These are phyloP conservation scores for Drosophila subpulchrella DNA, from an alignment of 1,140 invertebrate species.

Conservation along the genomic window DNA sequence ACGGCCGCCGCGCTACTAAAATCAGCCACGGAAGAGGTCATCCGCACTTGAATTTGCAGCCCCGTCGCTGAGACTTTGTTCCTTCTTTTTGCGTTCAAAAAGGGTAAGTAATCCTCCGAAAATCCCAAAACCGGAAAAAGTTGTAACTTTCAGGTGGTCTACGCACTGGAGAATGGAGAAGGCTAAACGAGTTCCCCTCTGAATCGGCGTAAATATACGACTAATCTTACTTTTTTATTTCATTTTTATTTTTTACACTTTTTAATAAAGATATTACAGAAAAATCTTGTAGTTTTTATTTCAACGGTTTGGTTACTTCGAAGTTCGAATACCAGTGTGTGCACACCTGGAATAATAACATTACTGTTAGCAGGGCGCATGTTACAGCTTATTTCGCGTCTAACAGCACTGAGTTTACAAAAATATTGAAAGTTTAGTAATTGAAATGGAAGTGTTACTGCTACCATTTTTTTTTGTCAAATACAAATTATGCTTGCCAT, in stretches of 20 bases:
- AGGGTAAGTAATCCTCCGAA: slow-evolving; percentile 52
- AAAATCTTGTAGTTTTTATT: neutral
- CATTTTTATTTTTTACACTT: neutral
- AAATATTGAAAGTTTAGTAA: neutral
- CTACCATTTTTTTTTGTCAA: too few species aligned
- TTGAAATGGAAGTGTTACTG: too few species aligned
- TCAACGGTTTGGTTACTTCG: neutral
- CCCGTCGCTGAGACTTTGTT: slow-evolving; percentile 9
- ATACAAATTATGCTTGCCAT: too few species aligned
- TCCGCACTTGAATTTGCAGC: slow-evolving; percentile 21
- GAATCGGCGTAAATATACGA: neutral
- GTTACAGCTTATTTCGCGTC: neutral
- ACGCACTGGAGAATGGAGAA: neutral
- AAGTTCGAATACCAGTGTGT: neutral
- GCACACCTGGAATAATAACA: neutral
- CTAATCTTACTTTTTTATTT: slow-evolving; percentile 3
- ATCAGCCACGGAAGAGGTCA: slow-evolving; percentile 54
- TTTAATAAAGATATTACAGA: slow-evolving; percentile 8
- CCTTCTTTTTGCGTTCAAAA: neutral
- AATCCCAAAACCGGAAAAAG: slow-evolving; percentile 33
- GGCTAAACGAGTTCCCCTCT: neutral
- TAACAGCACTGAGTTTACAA: neutral
- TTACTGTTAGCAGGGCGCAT: neutral
- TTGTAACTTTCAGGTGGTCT: slow-evolving; percentile 51
- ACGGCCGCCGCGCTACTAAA: slow-evolving; percentile 50